Base-by-base conservation (phyloP, 2,797 vertebrate species). In the Pelodytes ibericus region DNA sequence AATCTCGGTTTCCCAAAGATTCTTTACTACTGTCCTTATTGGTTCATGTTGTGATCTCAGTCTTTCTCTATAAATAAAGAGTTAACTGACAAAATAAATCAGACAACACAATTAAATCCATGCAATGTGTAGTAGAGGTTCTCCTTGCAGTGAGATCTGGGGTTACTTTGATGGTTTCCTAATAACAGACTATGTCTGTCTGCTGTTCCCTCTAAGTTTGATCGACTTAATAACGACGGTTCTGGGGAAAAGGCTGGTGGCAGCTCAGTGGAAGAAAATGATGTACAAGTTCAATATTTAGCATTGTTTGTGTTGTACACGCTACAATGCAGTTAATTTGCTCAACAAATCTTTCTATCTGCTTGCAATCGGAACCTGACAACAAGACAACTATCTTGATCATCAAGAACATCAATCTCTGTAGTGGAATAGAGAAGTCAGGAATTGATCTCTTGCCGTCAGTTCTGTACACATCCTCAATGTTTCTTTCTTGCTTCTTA, bases 261-360 rank as follows among this genome's bases (percentile, higher is more conserved):
- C 60, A 77, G 60, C 10, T 44, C 20, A 15, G 20, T 27, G 47
- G 39, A 31, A 56, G 31, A 71, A 77, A 51, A 65, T 71, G 67
- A 71, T 65, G 53, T 47, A 77, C 68, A 77, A 41, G 49, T 62
- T 57, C 27, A 77, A 65, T 71, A 65, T 65, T 65, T 65, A 60
- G 49, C 58, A 56, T 63, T 53, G 9, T 57, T 41, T 36, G 25
- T 6, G 8, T 51, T 64, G 26, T 49, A 25, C 44, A 5, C 27
- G 20, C 20, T 31, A 58, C 47, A 71, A 58, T 58, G 36, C 59
- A 44, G 67, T 57, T 71, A 64, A 71, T 64, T 77, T 71, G 58
- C 31, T 58, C 68, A 33, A 77, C 67, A 77, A 77, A 65, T 65
- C 75, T 58, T 63, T n/a, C 49, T 57, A 61, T 76, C 44, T 69